Conservation (phyloP, 2,888 invertebrate species). For the Drosophila paramelanica region DNA sequence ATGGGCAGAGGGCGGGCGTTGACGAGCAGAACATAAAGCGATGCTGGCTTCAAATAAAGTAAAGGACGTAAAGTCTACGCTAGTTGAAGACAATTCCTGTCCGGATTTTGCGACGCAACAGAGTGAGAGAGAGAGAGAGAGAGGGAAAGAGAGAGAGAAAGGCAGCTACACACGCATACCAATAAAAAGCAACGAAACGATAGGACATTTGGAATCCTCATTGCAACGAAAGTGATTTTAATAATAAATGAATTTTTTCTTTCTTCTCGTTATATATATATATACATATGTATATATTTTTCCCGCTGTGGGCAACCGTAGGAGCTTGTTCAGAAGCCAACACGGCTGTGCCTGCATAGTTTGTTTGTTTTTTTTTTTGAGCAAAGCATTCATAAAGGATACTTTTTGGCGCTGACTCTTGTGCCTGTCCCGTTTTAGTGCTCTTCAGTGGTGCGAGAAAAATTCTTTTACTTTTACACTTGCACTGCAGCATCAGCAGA, state of each 20-base stretch:
- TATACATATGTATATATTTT: constrained; percentile 3
- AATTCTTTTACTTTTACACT: constrained; percentile 10
- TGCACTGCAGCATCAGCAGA: constrained; percentile 17
- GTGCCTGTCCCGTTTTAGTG: constrained; percentile 43
- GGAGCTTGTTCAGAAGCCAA: not conserved
- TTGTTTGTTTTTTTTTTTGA: not conserved
- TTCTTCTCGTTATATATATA: constrained; percentile 12
- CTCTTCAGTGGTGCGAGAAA: constrained; percentile 36
- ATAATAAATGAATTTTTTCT: constrained; percentile 84
- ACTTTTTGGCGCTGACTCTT: constrained; percentile 22
- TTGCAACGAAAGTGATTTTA: constrained; percentile 85
- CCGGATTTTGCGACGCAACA: constrained; percentile 38
- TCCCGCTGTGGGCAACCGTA: not conserved
- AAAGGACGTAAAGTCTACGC: constrained; percentile 48
- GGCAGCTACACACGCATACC: constrained; percentile 60
- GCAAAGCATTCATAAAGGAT: constrained; percentile 47
- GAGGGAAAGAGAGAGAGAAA: not conserved
- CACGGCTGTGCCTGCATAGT: constrained; percentile 38
- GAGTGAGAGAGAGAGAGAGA: not conserved
- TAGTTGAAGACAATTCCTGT: constrained; percentile 73
- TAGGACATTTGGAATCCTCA: constrained; percentile 83
- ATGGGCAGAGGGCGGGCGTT: constrained; percentile 19
- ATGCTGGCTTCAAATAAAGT: constrained; percentile 24
- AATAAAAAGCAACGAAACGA: constrained; percentile 78
- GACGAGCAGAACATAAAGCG: constrained; percentile 56